Base-by-base conservation (phyloP, 2,888 invertebrate genomes). In the Dasypogon diadema region DNA sequence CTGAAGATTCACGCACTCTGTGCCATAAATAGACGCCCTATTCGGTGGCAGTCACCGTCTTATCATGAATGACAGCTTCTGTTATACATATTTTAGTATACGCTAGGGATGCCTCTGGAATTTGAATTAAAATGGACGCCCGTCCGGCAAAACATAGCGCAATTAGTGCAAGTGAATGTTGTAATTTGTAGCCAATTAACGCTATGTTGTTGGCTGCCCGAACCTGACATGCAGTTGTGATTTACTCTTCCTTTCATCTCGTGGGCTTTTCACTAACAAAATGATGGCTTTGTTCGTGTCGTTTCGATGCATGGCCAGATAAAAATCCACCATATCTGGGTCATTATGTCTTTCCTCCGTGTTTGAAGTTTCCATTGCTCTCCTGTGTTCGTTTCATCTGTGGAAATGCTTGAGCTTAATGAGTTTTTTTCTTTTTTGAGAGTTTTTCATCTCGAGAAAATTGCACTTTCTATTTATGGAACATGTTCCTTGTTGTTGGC, bases 171-270 rank as follows among this genome's bases (percentile, higher is more conserved):
- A 56, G 30, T 30, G 56, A 56, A 56, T 56, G 30, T 30, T n/a
- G 56, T 56, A 56, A 56, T 56, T 56, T 56, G 26, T n/a, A 26
- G 56, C 10, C 24, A 56, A 56, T 56, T 56, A 56, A 26, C 56
- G 30, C 18, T 51, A 18, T 51, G 51, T 51, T 51, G n/a, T n/a
- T n/a, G n/a, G n/a, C n/a, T n/a, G n/a, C n/a, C 22, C 5, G 6
- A 2, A n/a, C 30, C 18, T 56, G 56, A 56, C 56, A 56, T 56
- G 56, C 56, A 56, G 26, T 26, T 56, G 56, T 56, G 56, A 56
- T 56, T 56, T 56, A 30, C 56, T 56, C 30, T 56, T 56, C 56
- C 56, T 56, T 56, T 56, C 56, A n/a, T 24, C 14, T 8, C 21
- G 54, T 16, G 16, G 3, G 48, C 48, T 54, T 22, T 22, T 12